Percentiles rank a stretch among this genome's conserved stretches.
Evolutionary conservation across 2,113 vertebrate genomes (phyloP).

Genomic region (Pionites leucogaster): DNA sequence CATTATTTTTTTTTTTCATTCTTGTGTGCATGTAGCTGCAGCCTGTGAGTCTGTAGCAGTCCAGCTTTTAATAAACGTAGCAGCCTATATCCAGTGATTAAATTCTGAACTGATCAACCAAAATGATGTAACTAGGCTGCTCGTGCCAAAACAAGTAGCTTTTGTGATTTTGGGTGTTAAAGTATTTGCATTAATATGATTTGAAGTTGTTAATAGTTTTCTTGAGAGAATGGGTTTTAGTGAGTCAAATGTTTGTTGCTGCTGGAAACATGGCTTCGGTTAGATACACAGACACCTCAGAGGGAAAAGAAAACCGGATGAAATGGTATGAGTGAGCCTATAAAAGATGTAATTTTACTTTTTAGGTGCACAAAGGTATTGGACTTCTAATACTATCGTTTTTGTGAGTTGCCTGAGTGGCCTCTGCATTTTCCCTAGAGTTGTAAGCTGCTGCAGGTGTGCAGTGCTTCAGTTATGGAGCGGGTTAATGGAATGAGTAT

Average conservation of each 20-base stretch:
- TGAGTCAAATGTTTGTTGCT: not conserved
- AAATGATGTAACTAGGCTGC: not conserved
- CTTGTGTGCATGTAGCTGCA: not conserved
- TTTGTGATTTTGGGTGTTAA: not conserved
- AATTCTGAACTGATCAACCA: conserved; percentile 34
- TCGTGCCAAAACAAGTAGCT: not conserved
- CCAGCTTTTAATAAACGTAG: conserved; percentile 27
- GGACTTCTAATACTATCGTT: not conserved
- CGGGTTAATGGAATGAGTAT: not conserved
- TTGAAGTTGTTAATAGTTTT: conserved; percentile 1
- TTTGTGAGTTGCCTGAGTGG: not conserved
- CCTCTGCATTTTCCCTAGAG: not conserved
- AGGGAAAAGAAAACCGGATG: not conserved
- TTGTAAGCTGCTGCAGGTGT: not conserved
- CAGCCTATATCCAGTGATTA: not conserved
- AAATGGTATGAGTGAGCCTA: not conserved
- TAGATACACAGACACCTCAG: not conserved
- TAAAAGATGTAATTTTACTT: not conserved
- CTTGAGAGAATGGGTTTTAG: not conserved
- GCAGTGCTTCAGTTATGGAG: not conserved
- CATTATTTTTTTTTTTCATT: conserved; percentile 32
- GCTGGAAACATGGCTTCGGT: not conserved
- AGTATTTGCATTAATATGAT: conserved; percentile 9
- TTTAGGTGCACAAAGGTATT: not conserved
- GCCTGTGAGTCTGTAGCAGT: not conserved